These are phyloP conservation scores for Esox lucius DNA, from an alignment of 2,797 vertebrate species.

Conservation along the genomic window DNA sequence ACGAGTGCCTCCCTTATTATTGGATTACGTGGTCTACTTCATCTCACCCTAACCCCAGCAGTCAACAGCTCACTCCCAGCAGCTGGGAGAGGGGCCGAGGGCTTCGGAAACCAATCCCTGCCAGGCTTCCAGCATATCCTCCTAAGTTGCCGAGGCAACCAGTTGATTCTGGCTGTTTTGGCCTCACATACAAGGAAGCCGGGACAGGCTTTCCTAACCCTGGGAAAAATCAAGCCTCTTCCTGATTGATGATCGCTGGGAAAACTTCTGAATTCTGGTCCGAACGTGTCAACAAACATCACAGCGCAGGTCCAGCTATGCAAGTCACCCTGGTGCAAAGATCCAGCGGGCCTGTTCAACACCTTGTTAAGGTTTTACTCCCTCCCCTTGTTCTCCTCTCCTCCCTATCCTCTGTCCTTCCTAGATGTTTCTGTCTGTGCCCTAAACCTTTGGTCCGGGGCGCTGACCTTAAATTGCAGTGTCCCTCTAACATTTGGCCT, in stretches of 20 bases:
- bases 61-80: not conserved
- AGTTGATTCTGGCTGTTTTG: slow-evolving; percentile 20
- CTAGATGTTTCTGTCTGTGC: slow-evolving; percentile 20
- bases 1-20: slow-evolving; percentile 19
- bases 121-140: slow-evolving; percentile 16
- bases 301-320: slow-evolving; percentile 65
- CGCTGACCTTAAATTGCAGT: slow-evolving; percentile 62
- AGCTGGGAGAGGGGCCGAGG: slow-evolving; percentile 8
- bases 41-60: not conserved
- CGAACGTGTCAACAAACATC: slow-evolving; percentile 79
- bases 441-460: slow-evolving; percentile 49
- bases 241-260: slow-evolving; percentile 69
- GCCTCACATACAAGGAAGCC: slow-evolving; percentile 18
- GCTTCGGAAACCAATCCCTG: not conserved
- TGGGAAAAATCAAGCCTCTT: slow-evolving; percentile 71
- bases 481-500: slow-evolving; percentile 73
- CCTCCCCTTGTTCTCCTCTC: slow-evolving; percentile 29
- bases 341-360: slow-evolving; percentile 64
- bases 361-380: slow-evolving; percentile 68
- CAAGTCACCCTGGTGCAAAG: slow-evolving; percentile 58
- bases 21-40: not conserved
- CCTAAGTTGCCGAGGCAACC: slow-evolving; percentile 29
- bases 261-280: slow-evolving; percentile 74
- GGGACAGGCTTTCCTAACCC: slow-evolving; percentile 48
- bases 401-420: not conserved